Conservation (phyloP, 2,113 vertebrate species). For the Gymnogyps californianus region DNA sequence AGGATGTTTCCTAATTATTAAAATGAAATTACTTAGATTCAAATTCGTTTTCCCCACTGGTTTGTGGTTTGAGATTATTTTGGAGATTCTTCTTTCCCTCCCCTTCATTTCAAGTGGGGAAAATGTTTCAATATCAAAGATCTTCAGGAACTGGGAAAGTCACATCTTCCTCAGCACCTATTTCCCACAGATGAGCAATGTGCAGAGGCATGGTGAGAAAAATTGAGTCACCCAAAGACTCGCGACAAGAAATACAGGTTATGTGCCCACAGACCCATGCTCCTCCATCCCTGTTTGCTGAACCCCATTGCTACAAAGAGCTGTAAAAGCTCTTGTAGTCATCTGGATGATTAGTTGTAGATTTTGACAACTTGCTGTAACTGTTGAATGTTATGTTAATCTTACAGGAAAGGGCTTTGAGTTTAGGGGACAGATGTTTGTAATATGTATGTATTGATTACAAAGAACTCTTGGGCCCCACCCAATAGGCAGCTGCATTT, state of each 20-base stretch:
- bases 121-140: neutral
- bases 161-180: neutral
- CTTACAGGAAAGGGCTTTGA: neutral
- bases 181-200: neutral
- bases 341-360: neutral
- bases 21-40: neutral
- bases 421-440: neutral
- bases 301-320: neutral
- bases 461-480: neutral
- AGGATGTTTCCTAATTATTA: neutral
- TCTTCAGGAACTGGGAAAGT: neutral
- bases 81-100: neutral
- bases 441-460: neutral
- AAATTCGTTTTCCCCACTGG: neutral
- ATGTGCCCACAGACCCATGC: neutral
- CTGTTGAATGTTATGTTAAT: neutral
- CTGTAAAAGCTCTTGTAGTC: neutral
- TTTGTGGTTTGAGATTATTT: neutral
- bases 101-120: neutral
- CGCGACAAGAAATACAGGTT: neutral
- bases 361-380: neutral
- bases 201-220: neutral
- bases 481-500: neutral
- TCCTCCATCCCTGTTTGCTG: neutral
- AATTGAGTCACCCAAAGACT: neutral